Evolutionary conservation across 2,113 vertebrate genomes (phyloP).

Genomic region (Corydoras maculifer): DNA sequence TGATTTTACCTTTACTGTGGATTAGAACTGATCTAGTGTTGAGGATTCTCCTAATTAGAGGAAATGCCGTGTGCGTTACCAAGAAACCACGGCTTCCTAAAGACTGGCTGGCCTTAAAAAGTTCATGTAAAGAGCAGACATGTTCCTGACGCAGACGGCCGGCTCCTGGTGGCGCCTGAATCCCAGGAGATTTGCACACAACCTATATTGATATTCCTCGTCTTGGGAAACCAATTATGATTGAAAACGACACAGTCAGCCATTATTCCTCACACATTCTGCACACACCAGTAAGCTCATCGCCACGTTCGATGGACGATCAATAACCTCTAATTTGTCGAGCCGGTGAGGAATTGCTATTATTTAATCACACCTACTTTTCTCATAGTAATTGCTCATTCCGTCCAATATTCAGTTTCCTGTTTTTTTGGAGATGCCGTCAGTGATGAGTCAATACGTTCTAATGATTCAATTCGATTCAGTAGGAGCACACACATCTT

Average conservation of each 20-base stretch:
- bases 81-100: slow-evolving; percentile 4
- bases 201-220: not conserved
- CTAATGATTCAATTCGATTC: too few relatives aligned
- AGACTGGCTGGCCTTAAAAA: slow-evolving; percentile 23
- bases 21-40: not conserved
- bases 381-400: too few relatives aligned
- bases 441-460: too few relatives aligned
- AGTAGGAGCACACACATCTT: too few relatives aligned
- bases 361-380: slow-evolving; percentile 5
- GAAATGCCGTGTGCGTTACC: too few relatives aligned
- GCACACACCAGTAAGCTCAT: slow-evolving; percentile 6
- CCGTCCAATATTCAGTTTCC: too few relatives aligned
- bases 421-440: too few relatives aligned
- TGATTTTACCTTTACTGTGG: not conserved
- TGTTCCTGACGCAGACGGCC: slow-evolving; percentile 40
- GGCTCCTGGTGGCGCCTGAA: slow-evolving; percentile 37
- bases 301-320: slow-evolving; percentile 21
- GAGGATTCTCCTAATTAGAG: too few relatives aligned
- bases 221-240: slow-evolving; percentile 32
- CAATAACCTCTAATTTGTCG: slow-evolving; percentile 7
- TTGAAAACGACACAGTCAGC: slow-evolving; percentile 26
- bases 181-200: slow-evolving; percentile 15
- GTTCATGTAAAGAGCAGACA: slow-evolving; percentile 30
- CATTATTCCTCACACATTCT: slow-evolving; percentile 8
- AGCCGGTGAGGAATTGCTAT: not conserved